These are phyloP conservation scores for Phrynocephalus guinanensis DNA, from an alignment of 2,797 vertebrate species.

Conservation along the genomic window DNA sequence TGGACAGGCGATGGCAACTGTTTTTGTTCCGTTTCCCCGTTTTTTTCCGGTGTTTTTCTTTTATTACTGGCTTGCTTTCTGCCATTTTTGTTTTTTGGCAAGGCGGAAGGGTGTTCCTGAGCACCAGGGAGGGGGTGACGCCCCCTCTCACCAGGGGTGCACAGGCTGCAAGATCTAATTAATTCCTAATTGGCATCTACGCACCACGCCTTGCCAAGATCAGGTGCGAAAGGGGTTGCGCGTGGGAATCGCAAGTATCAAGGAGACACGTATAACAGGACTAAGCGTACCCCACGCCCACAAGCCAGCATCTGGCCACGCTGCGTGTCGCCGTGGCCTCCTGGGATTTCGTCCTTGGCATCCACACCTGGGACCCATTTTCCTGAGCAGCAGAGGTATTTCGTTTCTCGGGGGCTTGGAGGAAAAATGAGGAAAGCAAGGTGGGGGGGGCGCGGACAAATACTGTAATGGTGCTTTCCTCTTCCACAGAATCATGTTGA, in stretches of 20 bases:
- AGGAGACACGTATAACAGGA: not conserved
- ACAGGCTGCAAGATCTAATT: not conserved
- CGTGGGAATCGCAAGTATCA: too few species aligned
- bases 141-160: not conserved
- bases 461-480: too few species aligned
- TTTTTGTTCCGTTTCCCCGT: not conserved
- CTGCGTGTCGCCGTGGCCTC: not conserved
- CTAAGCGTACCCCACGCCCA: rapidly evolving
- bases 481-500: too few species aligned
- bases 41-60: too few species aligned
- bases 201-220: not conserved
- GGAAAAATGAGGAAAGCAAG: not conserved
- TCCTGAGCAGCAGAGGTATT: rapidly evolving
- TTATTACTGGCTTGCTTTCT: not conserved
- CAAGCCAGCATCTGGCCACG: conserved; percentile 38
- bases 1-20: not conserved
- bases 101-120: not conserved
- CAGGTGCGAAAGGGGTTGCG: not conserved
- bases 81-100: not conserved
- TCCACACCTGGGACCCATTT: not conserved
- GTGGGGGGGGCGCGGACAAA: not conserved
- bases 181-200: conserved; percentile 21
- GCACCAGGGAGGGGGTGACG: not conserved
- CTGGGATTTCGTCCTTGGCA: not conserved
- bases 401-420: not conserved